Base-by-base conservation (phyloP, 1,140 invertebrate genomes). In the Drosophila parvula region DNA sequence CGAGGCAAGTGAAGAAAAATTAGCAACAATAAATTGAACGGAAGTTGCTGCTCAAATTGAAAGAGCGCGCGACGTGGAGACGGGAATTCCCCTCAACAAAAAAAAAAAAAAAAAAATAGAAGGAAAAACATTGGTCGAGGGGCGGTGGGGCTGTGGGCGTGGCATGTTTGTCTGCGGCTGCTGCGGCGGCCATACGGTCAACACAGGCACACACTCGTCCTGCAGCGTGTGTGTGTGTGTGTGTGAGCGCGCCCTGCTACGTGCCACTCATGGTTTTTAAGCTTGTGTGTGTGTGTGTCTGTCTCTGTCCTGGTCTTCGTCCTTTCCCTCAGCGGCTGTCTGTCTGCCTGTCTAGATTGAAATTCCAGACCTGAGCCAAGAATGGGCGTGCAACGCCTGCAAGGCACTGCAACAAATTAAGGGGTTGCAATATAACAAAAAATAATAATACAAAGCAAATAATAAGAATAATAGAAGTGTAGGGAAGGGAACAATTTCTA, bases 1-100 rank as follows among this genome's bases (percentile, higher is more conserved):
- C 27, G 47, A 16, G 47, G 48, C 76, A 88, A 88, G 83, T 89
- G 76, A 79, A 86, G 80, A 88, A 83, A 89, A 88, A 89, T 89
- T 89, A 89, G 84, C 63, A 65, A 79, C 78, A 89, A 85, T 89
- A 89, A 89, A 90, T 89, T 89, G 84, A 90, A 75, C 84, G 84
- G 84, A 88, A 89, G 84, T 88, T 80, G 80, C 80, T 84, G 78
- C 84, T 84, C 79, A 90, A 89, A 89, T 75, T 75, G 84, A 68
- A 79, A 83, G 74, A 60, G 47, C 10, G 44, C 5, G 36, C 28
- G 58, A 8, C 12, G 63, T 34, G 68, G 12, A 48, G n/a, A 36
- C 16, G 32, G 50, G 32, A 9, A 28, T 30, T 44, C 50, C 65
- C 50, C 43, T 22, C n/a, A n/a, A n/a, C 18, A 58, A 38, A 67